Evolutionary conservation across 1,140 invertebrate species (phyloP).

Genomic region (Euborellia annulipes): DNA sequence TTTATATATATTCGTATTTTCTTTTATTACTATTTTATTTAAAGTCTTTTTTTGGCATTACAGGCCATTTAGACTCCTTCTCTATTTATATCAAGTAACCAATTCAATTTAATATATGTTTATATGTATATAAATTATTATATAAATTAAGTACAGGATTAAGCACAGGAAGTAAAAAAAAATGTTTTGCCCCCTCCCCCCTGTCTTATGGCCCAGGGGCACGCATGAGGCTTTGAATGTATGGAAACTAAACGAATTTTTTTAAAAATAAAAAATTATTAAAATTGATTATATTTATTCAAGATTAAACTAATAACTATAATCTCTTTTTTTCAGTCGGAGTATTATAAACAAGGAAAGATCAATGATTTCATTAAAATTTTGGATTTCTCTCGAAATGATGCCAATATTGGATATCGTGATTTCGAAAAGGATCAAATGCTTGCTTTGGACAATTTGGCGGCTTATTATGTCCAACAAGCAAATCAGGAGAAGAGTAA

Average conservation of each 20-base stretch:
- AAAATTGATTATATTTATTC: constrained; percentile 3
- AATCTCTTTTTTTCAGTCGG: constrained; percentile 47
- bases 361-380: constrained; percentile 88
- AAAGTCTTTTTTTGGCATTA: no score
- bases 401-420: constrained; percentile 76
- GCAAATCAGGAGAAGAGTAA: constrained; percentile 92
- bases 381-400: constrained; percentile 67
- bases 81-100: no score
- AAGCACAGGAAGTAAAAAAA: no score
- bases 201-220: neutral
- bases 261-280: neutral
- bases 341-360: constrained; percentile 90
- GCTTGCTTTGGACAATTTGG: constrained; percentile 87
- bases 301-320: neutral
- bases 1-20: no score
- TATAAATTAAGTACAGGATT: no score
- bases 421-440: constrained; percentile 96
- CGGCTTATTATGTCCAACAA: constrained; percentile 94
- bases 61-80: no score
- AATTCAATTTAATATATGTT: no score
- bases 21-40: no score
- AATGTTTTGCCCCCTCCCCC: no score
- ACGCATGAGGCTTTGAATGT: neutral
- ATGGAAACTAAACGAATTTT: neutral
- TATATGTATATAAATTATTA: no score